These are phyloP conservation scores for Seriola aureovittata DNA, from an alignment of 2,113 vertebrate genomes.

Conservation along the genomic window DNA sequence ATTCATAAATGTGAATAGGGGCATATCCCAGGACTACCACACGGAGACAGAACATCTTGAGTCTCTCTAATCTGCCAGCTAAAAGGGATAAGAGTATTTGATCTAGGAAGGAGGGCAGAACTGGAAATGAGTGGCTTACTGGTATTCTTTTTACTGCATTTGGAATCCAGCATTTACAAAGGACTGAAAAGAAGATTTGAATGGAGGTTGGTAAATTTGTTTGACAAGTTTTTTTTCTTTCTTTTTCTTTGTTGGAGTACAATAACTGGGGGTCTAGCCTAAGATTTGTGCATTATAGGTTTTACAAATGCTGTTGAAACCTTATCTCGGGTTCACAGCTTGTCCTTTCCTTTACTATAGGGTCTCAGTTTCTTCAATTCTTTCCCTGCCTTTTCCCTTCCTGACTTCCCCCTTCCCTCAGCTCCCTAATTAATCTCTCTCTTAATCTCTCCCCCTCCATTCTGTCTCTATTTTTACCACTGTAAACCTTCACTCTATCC, in stretches of 20 bases:
- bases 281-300: constrained; percentile 1
- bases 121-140: constrained; percentile 62
- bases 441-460: constrained; percentile 74
- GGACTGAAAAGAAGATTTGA: constrained; percentile 43
- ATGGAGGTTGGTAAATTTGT: constrained; percentile 19
- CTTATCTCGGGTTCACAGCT: constrained; percentile 7
- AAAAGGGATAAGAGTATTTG: constrained; percentile 74
- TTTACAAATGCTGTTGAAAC: constrained; percentile 10
- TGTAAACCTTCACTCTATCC: constrained; percentile 57
- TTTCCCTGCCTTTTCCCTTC: constrained; percentile 45
- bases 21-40: constrained; percentile 47
- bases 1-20: constrained; percentile 57
- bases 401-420: constrained; percentile 40
- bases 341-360: neutral
- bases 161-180: constrained; percentile 52
- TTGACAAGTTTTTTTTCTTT: constrained; percentile 10
- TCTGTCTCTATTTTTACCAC: constrained; percentile 74
- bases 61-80: constrained; percentile 75
- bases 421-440: constrained; percentile 74
- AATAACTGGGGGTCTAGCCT: constrained; percentile 1
- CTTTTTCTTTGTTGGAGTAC: neutral
- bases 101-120: constrained; percentile 64
- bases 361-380: constrained; percentile 21
- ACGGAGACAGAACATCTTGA: constrained; percentile 73
- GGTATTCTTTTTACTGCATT: constrained; percentile 44